Conservation (phyloP, 2,113 vertebrate genomes). For the Myotis davidii region DNA sequence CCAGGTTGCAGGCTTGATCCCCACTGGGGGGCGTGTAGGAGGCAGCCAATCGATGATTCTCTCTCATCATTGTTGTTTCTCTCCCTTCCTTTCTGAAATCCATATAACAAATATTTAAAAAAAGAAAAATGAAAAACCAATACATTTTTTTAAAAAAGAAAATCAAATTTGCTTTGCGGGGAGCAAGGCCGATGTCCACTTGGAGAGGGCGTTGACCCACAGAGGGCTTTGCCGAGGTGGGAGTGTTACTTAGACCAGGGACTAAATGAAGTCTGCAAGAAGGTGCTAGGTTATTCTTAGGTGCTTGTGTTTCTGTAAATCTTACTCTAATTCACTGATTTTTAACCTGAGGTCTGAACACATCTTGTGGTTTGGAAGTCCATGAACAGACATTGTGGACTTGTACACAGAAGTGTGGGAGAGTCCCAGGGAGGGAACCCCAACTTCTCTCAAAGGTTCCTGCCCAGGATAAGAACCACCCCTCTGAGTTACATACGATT, state of each 20-base stretch:
- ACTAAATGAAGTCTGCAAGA: neutral
- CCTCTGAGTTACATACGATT: neutral
- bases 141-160: no score
- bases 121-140: no score
- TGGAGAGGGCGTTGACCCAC: neutral
- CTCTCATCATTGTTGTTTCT: no score
- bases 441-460: neutral
- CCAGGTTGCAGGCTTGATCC: no score
- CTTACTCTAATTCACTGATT: neutral
- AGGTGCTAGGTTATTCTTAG: neutral
- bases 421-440: neutral
- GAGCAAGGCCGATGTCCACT: rapidly evolving
- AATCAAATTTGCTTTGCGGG: neutral
- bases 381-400: neutral
- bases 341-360: neutral
- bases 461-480: neutral
- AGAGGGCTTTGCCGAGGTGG: neutral
- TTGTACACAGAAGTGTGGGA: neutral
- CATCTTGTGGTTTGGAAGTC: neutral
- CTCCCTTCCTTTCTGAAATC: no score
- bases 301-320: neutral
- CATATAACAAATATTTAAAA: no score
- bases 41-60: no score
- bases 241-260: no score
- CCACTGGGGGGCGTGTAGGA: no score